Conservation (phyloP, 2,888 invertebrate genomes). For the Hemithea aestivaria region DNA sequence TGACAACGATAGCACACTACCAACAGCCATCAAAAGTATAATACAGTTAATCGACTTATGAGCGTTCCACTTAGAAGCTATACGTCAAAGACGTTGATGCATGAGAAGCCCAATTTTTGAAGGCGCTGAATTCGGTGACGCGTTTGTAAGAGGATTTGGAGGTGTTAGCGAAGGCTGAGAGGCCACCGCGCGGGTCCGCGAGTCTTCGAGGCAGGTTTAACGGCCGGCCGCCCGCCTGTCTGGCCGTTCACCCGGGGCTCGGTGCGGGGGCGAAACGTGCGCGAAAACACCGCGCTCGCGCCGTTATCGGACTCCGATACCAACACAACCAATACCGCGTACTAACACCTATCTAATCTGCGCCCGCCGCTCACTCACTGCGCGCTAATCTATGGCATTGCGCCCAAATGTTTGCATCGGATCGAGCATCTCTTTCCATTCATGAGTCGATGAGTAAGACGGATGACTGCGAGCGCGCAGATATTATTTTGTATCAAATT, state of each 20-base stretch:
- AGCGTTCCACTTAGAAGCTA: constrained; percentile 10
- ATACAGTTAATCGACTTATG: constrained; percentile 16
- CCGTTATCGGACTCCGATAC: constrained; percentile 45
- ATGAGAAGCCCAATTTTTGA: constrained; percentile 18
- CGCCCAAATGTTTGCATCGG: constrained; percentile 12
- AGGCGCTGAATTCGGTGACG: constrained; percentile 18
- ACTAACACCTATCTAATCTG: constrained; percentile 4
- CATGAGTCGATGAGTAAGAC: constrained; percentile 6
- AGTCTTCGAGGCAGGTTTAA: constrained; percentile 68
- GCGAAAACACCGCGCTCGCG: constrained; percentile 74
- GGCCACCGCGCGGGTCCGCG: constrained; percentile 59
- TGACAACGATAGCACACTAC: constrained; percentile 7
- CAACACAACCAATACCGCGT: constrained; percentile 17
- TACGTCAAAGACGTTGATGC: constrained; percentile 15
- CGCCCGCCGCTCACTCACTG: not conserved
- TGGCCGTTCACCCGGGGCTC: constrained; percentile 78
- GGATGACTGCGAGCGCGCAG: constrained; percentile 5
- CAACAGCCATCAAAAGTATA: constrained; percentile 7
- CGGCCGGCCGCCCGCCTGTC: constrained; percentile 75
- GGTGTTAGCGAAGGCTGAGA: constrained; percentile 45
- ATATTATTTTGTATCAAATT: constrained; percentile 4
- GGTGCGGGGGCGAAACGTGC: constrained; percentile 67
- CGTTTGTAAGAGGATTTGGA: constrained; percentile 25
- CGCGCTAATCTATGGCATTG: constrained; percentile 3
- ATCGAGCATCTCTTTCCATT: constrained; percentile 12